Percentiles rank a stretch among this genome's conserved stretches.
phyloP scores from a whole-genome alignment of 2,113 vertebrate species.

The Tinamus guttatus region DNA sequence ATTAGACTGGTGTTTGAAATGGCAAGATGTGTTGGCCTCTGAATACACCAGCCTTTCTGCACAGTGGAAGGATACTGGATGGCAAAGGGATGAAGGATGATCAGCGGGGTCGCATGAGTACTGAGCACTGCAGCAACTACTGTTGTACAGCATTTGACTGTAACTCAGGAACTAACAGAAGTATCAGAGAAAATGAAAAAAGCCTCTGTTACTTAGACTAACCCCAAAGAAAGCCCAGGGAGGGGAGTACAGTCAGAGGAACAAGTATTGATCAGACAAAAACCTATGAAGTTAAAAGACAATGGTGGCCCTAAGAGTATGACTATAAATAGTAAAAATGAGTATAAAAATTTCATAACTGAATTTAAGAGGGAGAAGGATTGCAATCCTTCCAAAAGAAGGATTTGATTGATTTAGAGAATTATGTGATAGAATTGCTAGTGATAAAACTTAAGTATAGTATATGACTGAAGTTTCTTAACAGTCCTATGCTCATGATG shows the following conservation, averaged over 20 bases:
- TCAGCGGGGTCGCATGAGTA: not conserved
- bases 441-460: not conserved
- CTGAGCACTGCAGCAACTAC: not conserved
- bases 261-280: not conserved
- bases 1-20: not conserved
- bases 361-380: not conserved
- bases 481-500: not conserved
- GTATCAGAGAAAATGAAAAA: not conserved
- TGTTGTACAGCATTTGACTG: not conserved
- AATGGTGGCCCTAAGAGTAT: not conserved
- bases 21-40: not conserved
- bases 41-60: not conserved
- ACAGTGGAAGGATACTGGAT: not conserved
- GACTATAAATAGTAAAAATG: not conserved
- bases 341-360: not conserved
- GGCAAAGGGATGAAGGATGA: not conserved
- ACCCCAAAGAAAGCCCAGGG: not conserved
- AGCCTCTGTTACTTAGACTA: not conserved
- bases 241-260: not conserved
- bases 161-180: not conserved
- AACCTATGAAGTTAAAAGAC: not conserved
- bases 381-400: not conserved
- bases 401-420: not conserved
- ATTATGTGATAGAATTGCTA: not conserved
- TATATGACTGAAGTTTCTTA: not conserved